Evolutionary conservation across 2,797 vertebrate species (phyloP), one percentile per base, ranked within the genome.

Genomic region (Pangasius krempfi): DNA sequence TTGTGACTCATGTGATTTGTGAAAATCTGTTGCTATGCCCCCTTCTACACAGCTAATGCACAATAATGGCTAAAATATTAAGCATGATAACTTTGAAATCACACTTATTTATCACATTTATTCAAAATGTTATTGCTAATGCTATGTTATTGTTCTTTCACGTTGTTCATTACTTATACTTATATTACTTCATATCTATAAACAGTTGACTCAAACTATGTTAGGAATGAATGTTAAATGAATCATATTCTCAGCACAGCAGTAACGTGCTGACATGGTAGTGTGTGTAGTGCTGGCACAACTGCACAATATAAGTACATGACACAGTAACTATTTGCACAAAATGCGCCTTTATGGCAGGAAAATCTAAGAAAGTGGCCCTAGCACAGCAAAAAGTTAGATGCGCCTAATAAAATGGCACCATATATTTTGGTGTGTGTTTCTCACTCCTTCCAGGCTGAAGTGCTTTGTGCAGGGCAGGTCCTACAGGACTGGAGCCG

Each of bases 391-490:
- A 22, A 66, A 81, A 50, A 10, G 3, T 1, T 44, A 50, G 27
- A 66, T 66, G 14, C 13, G n/a, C 60, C 40, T 20, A 50, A 50
- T 47, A 12, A 50, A 20, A 16, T 50, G 8, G 44, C 27, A 84
- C 10, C 1, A 66, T 84, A n/a, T 64, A 64, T 83, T 83, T 80
- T 47, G 25, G 40, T 47, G 37, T 72, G 47, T 60, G 9, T 83
- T 56, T 86, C 94, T 91, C 89, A 99, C 98, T 98, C 96, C 87
- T 95, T 84, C 96, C 97, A 0, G 95, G 92, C 87, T 95, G 88
- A 16, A 97, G 93, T 5, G 94, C 94, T 91, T 93, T 93, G 91
- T 92, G 93, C 40, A 99, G 93, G 84, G 92, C 86, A 4, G 94
- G 91, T 93, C 95, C 97, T 75, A 97, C 93, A 2, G 91, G 91